phyloP scores from a whole-genome alignment of 2,888 invertebrate genomes.

The Melipona bicolor region DNA sequence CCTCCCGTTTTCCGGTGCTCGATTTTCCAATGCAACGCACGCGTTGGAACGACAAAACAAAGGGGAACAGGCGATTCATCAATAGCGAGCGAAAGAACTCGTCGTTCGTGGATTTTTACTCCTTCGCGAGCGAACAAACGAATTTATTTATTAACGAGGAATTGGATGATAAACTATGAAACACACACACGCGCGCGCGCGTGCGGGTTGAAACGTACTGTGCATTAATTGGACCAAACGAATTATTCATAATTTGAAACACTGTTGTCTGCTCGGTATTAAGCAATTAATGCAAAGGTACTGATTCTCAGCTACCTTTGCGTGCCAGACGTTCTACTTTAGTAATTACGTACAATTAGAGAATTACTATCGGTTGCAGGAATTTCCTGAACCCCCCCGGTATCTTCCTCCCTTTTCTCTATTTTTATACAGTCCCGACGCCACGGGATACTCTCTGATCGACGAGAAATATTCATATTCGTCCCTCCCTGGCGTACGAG shows the following conservation, averaged over 20 bases:
- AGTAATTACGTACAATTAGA: slow-evolving; percentile 41
- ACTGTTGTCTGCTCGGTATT: slow-evolving; percentile 20
- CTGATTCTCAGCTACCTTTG: slow-evolving; percentile 28
- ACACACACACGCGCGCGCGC: too few species aligned
- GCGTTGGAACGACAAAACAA: not conserved
- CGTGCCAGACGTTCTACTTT: slow-evolving; percentile 38
- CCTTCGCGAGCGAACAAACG: not conserved
- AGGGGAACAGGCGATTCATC: not conserved
- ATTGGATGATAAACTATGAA: too few species aligned
- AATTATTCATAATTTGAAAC: slow-evolving; percentile 30
- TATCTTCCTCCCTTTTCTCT: not conserved
- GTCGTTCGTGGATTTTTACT: not conserved
- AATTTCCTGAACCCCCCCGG: slow-evolving; percentile 8
- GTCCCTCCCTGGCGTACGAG: not conserved
- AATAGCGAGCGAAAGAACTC: not conserved
- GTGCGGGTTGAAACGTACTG: not conserved
- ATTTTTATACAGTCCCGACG: not conserved
- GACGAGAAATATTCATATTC: not conserved
- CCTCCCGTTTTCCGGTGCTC: not conserved
- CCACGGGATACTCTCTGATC: not conserved
- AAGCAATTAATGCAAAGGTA: slow-evolving; percentile 23
- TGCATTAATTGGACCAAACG: slow-evolving; percentile 26
- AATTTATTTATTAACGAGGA: not conserved
- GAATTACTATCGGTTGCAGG: slow-evolving; percentile 23
- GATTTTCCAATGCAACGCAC: not conserved